Percentiles rank a stretch among this genome's conserved stretches.
Evolutionary conservation across 2,113 vertebrate species (phyloP).

Genomic region (Gasterosteus aculeatus): DNA sequence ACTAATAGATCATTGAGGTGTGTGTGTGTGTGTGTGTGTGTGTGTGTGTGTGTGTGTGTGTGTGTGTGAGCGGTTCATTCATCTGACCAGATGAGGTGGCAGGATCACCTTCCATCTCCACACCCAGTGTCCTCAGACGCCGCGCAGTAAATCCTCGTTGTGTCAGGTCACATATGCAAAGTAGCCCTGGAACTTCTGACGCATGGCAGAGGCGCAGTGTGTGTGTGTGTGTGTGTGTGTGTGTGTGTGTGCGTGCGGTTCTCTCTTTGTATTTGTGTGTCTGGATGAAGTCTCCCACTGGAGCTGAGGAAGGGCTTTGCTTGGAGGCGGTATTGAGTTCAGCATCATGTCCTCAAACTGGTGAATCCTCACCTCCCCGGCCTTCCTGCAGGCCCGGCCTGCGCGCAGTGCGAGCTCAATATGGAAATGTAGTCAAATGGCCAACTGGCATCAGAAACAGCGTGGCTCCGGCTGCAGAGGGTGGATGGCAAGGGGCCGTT

Average conservation of each 20-base stretch:
- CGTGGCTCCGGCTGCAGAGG: background rate
- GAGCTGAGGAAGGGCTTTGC: constrained; percentile 33
- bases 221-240: background rate
- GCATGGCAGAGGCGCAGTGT: constrained; percentile 11
- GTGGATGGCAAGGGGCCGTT: constrained; percentile 3
- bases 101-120: constrained; percentile 61
- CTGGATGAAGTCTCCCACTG: constrained; percentile 2
- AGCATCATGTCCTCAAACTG: constrained; percentile 10
- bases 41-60: no score
- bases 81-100: constrained; percentile 43
- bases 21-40: constrained; percentile 17
- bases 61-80: constrained; percentile 45
- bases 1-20: background rate
- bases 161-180: constrained; percentile 67
- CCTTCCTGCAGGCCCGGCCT: constrained; percentile 25
- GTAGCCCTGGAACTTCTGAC: constrained; percentile 32
- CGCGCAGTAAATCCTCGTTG: constrained; percentile 57
- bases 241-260: constrained; percentile 9
- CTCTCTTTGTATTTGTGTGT: constrained; percentile 19
- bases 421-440: constrained; percentile 78
- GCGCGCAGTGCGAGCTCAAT: constrained; percentile 29
- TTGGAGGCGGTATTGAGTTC: constrained; percentile 24
- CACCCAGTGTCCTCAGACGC: constrained; percentile 56
- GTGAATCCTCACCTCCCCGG: constrained; percentile 40
- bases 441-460: constrained; percentile 56